Evolutionary conservation across 2,888 invertebrate genomes (phyloP), one percentile per base, ranked within the genome.

Genomic region (Drosophila mimetica): DNA sequence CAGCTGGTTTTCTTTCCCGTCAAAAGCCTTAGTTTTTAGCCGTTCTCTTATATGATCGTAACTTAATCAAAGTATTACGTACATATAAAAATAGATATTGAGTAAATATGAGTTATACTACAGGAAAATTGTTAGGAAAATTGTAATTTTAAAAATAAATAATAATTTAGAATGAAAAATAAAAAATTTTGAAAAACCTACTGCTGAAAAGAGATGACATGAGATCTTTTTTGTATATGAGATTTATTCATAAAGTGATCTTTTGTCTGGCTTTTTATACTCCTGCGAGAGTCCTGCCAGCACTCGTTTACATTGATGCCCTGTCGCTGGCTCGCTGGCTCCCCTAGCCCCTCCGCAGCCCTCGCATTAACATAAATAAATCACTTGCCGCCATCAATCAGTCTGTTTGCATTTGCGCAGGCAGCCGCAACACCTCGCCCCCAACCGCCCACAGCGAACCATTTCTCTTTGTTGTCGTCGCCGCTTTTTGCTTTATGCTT

Each of bases 301-400:
- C 60, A 60, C 60, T 60, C 20, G 36, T 46, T 37, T 20, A 37
- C 37, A n/a, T 22, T 18, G 60, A 46, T 60, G 60, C 44, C 60
- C 16, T 37, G 28, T 37, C 16, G 42, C 34, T 34, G 34, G 6
- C 22, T n/a, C 41, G 4, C 57, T n/a, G n/a, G n/a, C n/a, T n/a
- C n/a, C n/a, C n/a, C n/a, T n/a, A n/a, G n/a, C n/a, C 16, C 18
- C 32, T 32, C 25, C 14, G 20, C 55, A 9, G 16, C 44, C 54
- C 39, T 44, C 66, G 77, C 81, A 81, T 86, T 86, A 86, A 81
- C 86, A 86, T 81, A 86, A 81, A 82, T 86, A 86, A 82, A 82
- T 82, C 87, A 86, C 85, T 84, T 69, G 77, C 78, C 77, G 85
- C 85, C 82, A 86, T 82, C 82, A 82, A 82, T 82, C 82, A 82